Evolutionary conservation across 2,888 invertebrate species (phyloP).

Genomic region (Cheilosia soror): DNA sequence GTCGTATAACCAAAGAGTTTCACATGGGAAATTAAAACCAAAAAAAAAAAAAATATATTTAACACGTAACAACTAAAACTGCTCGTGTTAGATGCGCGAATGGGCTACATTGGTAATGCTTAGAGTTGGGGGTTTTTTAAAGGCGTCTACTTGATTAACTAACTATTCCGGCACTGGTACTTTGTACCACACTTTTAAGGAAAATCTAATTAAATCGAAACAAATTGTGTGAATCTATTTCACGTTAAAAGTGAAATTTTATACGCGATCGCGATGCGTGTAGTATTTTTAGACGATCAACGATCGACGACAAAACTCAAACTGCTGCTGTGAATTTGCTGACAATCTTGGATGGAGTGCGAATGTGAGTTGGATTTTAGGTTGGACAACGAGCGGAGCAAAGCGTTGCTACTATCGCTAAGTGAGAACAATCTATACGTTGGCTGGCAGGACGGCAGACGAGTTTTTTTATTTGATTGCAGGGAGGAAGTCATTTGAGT

Average conservation of each 20-base stretch:
- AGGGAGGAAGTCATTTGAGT: conserved; percentile 14
- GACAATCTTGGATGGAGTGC: conserved; percentile 62
- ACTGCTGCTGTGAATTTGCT: conserved; percentile 60
- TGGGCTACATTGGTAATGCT: conserved; percentile 72
- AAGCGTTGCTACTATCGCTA: background rate
- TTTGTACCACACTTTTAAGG: background rate
- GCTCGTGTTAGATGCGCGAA: conserved; percentile 66
- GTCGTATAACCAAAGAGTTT: conserved; percentile 15
- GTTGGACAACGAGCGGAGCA: background rate
- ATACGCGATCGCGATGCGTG: conserved; percentile 55
- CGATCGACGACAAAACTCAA: conserved; percentile 75
- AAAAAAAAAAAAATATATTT: conserved; percentile 25
- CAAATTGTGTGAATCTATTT: conserved; percentile 27
- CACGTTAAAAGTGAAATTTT: conserved; percentile 45
- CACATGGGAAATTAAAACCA: conserved; percentile 48
- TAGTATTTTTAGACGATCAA: conserved; percentile 75
- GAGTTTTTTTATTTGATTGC: background rate
- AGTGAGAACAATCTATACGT: background rate
- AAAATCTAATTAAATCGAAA: conserved; percentile 24
- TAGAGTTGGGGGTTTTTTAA: conserved; percentile 38
- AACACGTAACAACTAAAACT: conserved; percentile 71
- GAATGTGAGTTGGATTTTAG: conserved; percentile 44
- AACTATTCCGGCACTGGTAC: conserved; percentile 9
- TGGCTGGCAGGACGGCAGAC: background rate
- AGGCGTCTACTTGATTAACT: conserved; percentile 40